phyloP scores from a whole-genome alignment of 2,888 invertebrate genomes.

The Cyclophora punctaria region DNA sequence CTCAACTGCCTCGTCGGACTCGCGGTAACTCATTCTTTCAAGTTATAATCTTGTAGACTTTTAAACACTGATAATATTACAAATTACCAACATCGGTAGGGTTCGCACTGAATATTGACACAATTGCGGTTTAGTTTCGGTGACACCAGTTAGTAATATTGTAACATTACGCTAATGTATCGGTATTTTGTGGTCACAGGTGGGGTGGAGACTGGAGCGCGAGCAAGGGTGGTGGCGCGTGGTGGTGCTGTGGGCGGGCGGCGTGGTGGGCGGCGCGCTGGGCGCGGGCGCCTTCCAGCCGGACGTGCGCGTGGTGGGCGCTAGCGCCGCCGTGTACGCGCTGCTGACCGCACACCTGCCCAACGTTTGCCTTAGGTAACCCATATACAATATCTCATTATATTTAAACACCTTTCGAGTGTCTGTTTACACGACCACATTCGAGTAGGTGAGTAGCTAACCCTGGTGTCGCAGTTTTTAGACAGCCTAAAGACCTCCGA shows the following conservation, averaged over 20 bases:
- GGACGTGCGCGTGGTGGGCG: conserved; percentile 85
- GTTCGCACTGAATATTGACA: too few species aligned
- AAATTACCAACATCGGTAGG: neutral
- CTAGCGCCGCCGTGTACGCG: conserved; percentile 93
- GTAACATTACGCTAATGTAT: too few species aligned
- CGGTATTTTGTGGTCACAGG: conserved; percentile 28
- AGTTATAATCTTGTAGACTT: neutral
- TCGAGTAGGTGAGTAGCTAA: too few species aligned
- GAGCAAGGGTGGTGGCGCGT: conserved; percentile 86
- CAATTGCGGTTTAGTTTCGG: too few species aligned
- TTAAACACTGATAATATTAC: neutral
- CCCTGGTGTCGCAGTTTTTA: too few species aligned
- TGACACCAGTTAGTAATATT: too few species aligned
- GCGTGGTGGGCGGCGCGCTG: conserved; percentile 84
- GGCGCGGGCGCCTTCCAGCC: conserved; percentile 85
- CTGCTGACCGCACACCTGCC: conserved; percentile 90
- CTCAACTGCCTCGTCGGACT: conserved; percentile 77
- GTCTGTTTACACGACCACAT: too few species aligned
- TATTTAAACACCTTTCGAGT: too few species aligned
- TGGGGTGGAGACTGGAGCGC: conserved; percentile 75
- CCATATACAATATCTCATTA: too few species aligned
- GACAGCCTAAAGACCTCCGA: too few species aligned
- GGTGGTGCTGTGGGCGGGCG: conserved; percentile 81
- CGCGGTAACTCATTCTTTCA: conserved; percentile 37
- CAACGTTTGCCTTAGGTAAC: conserved; percentile 80